Evolutionary conservation across 2,113 vertebrate genomes (phyloP), one percentile per base, ranked within the genome.

Genomic region (Tympanuchus pallidicinctus): DNA sequence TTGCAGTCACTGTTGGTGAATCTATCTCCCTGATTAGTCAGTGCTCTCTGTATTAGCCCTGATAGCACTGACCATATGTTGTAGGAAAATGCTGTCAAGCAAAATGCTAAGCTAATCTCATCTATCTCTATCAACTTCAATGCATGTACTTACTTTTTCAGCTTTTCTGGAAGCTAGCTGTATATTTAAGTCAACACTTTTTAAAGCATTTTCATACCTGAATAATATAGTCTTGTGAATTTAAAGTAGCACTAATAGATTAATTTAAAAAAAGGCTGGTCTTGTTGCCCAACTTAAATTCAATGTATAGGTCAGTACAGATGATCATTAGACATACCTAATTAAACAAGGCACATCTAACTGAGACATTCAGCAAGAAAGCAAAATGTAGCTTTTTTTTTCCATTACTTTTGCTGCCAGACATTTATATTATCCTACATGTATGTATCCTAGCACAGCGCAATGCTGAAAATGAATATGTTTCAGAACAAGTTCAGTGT

Each of bases 21-120:
- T 94, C 87, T 94, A 94, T 97, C 89, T 96, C 96, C 86, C 91
- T 97, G 97, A 97, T 98, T 98, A 97, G 93, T 80, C 63, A 32
- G 60, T 97, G 95, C 82, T 97, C 73, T 94, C 84, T 96, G 74
- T 95, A 97, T 96, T 95, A 97, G 96, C 96, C 94, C 85, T 96
- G 89, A 94, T 93, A 97, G 64, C 93, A 94, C 91, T 78, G 95
- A 98, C 96, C 97, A 97, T 97, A 98, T 97, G 97, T 96, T 82
- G 30, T 95, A 94, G 96, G 95, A 96, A 97, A 97, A 97, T 94
- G 88, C 96, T 97, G 94, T 98, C 97, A 98, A 97, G 96, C 80
- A 94, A 95, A 96, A 94, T 95, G 83, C 73, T 63, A 75, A 93
- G 47, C 90, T 90, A 96, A 95, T 96, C 89, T 86, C 95, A 97